Base-by-base conservation (phyloP, 2,888 invertebrate genomes). In the Drosophila gaucha region DNA sequence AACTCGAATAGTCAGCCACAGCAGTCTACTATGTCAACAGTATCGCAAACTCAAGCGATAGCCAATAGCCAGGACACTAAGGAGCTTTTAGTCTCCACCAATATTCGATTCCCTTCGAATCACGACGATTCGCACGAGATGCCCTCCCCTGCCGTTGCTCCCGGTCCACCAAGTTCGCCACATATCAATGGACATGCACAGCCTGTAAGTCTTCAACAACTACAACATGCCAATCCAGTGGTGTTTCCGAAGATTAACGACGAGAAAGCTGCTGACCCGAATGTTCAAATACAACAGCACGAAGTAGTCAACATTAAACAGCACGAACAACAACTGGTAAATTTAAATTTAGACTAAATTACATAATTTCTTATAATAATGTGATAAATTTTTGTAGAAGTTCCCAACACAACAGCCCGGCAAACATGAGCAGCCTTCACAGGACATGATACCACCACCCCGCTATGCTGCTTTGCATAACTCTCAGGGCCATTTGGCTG, bases 151-250 rank as follows among this genome's bases (percentile, higher is more conserved):
- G 68, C 79, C 3, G 62, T 74, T 0, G 54, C 72, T 9, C 67
- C 80, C 2, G 82, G 80, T 9, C 86, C 89, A 2, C 89, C 89
- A 0, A 64, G 73, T 2, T 78, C 78, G 2, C 80, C 86, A n/a
- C 85, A 86, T 38, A 88, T 91, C 1, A 91, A 91, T 71, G 92
- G 91, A 0, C 91, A 91, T 51, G 91, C 91, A 0, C 91, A 91
- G 22, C 91, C 92, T 0, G 59, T 91, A 5, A 90, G 91, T 33
- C 72, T 91, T 10, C 91, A 91, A 50, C 87, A 90, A 57, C 78
- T 91, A 14, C 89, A 90, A 44, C 77, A 76, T 18, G 68, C 80
- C 5, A 90, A 90, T 62, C 86, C 89, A 0, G 88, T 92, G 1
- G 90, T 90, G 1, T 92, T 92, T 46, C 91, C 92, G 9, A 89